phyloP scores from a whole-genome alignment of 2,113 vertebrate genomes.

The Cinclus cinclus region DNA sequence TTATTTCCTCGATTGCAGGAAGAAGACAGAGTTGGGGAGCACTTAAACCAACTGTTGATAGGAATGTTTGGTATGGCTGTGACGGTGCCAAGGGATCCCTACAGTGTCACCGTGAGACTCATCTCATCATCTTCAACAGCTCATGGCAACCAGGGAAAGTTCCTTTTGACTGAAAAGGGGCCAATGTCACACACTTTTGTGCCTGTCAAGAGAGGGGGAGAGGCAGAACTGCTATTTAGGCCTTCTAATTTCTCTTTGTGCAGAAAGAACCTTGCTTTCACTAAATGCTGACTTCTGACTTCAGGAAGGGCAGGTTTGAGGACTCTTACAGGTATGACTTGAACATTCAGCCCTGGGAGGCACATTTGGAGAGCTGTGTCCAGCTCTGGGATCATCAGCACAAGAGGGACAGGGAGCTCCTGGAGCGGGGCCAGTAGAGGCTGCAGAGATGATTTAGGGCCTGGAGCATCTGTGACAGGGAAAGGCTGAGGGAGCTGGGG shows the following conservation, averaged over 20 bases:
- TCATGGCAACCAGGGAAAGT: background rate
- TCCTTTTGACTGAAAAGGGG: background rate
- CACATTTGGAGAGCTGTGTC: background rate
- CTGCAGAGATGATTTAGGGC: background rate
- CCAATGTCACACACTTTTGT: background rate
- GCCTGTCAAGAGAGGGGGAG: background rate
- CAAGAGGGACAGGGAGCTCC: background rate
- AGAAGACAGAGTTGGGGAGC: background rate
- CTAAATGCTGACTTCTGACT: background rate
- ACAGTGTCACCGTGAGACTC: background rate
- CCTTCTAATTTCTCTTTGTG: background rate
- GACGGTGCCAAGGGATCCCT: background rate
- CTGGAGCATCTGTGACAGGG: background rate
- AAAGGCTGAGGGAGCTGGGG: background rate
- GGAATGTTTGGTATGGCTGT: background rate
- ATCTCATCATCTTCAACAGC: background rate
- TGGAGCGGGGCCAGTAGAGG: background rate
- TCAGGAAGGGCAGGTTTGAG: background rate
- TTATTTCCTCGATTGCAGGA: background rate
- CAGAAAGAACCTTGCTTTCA: background rate
- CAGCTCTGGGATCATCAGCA: background rate
- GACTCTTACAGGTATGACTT: background rate
- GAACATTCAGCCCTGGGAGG: rapidly evolving
- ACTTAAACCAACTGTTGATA: background rate
- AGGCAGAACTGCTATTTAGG: background rate